Conservation (phyloP, 1,140 invertebrate genomes). For the Sminthurides bifidus region DNA sequence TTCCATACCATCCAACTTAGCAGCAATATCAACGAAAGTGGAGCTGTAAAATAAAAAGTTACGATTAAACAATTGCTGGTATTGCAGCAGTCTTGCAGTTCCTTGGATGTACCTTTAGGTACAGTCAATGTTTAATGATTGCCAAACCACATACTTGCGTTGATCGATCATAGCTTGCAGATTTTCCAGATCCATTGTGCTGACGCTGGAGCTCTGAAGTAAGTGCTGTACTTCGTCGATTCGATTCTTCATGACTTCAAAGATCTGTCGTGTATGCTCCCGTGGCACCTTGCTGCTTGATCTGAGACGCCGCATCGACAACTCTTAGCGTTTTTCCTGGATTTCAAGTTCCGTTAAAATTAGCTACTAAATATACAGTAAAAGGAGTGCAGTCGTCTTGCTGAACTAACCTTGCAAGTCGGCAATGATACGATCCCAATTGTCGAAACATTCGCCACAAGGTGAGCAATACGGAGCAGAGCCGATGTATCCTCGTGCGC, state of each 20-base stretch:
- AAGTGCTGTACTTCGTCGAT: constrained; percentile 63
- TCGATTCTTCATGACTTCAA: constrained; percentile 76
- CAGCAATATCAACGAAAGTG: constrained; percentile 41
- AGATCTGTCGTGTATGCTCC: constrained; percentile 93
- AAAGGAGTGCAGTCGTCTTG: too few species aligned
- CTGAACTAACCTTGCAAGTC: constrained; percentile 56
- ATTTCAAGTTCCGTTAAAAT: too few species aligned
- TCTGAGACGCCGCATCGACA: constrained; percentile 73
- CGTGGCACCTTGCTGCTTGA: constrained; percentile 81
- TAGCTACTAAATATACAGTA: too few species aligned
- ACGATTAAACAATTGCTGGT: constrained; percentile 5
- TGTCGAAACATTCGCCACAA: constrained; percentile 98
- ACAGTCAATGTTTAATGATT: neutral
- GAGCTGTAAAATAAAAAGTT: constrained; percentile 36
- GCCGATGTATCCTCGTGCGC: constrained; percentile 60
- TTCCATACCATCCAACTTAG: constrained; percentile 48
- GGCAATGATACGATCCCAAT: constrained; percentile 85
- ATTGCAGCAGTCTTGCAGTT: neutral
- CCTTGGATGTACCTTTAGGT: neutral
- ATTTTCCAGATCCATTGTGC: constrained; percentile 57
- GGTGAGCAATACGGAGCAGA: constrained; percentile 81
- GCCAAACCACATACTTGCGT: constrained; percentile 39
- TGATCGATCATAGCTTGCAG: constrained; percentile 45
- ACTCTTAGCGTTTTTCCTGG: constrained; percentile 54
- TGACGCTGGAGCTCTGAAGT: constrained; percentile 61